Evolutionary conservation across 2,113 vertebrate genomes (phyloP).

Genomic region (Pygoscelis antarcticus): DNA sequence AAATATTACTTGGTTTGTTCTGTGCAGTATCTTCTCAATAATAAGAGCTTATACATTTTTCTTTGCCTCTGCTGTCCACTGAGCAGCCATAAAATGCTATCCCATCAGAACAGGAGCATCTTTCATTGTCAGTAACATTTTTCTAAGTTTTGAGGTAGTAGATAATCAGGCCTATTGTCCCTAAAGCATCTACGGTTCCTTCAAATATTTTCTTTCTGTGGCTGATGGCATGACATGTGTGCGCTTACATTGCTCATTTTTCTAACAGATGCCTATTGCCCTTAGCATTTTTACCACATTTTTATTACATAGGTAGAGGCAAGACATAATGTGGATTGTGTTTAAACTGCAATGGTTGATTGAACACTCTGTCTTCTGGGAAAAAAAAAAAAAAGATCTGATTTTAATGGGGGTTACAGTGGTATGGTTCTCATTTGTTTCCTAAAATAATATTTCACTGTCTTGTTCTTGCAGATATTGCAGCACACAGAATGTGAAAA

Average conservation of each 20-base stretch:
- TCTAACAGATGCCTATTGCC: neutral
- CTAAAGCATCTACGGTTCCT: neutral
- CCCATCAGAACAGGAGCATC: neutral
- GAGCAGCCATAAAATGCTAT: neutral
- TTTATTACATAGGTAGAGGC: neutral
- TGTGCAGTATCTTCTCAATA: neutral
- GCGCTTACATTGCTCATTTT: neutral
- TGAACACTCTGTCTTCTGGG: slow-evolving; percentile 1
- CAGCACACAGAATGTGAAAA: slow-evolving; percentile 24
- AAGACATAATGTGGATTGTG: neutral
- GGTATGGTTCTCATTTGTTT: slow-evolving; percentile 2
- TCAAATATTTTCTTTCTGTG: slow-evolving; percentile 11
- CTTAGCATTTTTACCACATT: neutral
- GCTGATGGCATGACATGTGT: neutral
- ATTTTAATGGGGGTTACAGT: slow-evolving; percentile 2
- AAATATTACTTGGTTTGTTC: neutral
- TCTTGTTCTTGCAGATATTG: slow-evolving; percentile 26
- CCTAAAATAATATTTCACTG: slow-evolving; percentile 34
- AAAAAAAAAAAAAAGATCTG: neutral
- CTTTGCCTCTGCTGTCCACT: neutral
- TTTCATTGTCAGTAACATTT: neutral
- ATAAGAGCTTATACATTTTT: neutral
- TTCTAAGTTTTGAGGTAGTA: neutral
- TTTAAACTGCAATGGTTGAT: slow-evolving; percentile 14
- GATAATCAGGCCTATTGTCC: neutral